Base-by-base conservation (phyloP, 2,113 vertebrate species). In the Eptesicus fuscus region DNA sequence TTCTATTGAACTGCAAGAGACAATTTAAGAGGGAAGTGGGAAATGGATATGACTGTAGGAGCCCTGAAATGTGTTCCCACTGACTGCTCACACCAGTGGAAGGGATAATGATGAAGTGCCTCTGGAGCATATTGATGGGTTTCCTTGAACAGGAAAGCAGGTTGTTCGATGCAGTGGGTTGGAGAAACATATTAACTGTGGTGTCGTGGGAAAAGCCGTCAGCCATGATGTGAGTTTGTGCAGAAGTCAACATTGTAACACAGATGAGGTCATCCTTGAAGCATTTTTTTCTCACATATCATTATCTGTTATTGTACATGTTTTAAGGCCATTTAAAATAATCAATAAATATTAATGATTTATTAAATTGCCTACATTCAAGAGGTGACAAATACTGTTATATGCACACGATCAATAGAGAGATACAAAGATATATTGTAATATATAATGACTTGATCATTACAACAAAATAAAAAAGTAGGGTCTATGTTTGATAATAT, bases 321-420 rank as follows among this genome's bases (percentile, higher is more conserved):
- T 80, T 91, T 90, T 83, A 88, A 87, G 42, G 49, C 23, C 67
- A 80, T 91, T 96, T 70, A 93, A 96, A 80, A 88, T 88, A 69
- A 16, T 94, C 96, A 32, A 95, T 97, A 93, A 92, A 69, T 85
- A 95, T 96, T 93, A 93, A 96, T 97, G 96, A 95, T 96, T 92
- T 82, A 96, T 96, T 83, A 88, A 83, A 80, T 61, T 89, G 47
- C n/a, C 42, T 91, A 76, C 80, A 93, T 92, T 85, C 94, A 79
- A 82, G 79, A 93, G 85, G 95, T 96, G 95, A 95, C 63, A 97
- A 97, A 93, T 78, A 76, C 32, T 90, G 56, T 82, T 90, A 90
- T 93, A 95, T 94, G 94, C 74, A 92, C 11, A 47, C 73, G 69
- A 92, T 96, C 97, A 76, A 96, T 91, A 93, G 35, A 93, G 25